Percentiles rank a stretch among this genome's conserved stretches.
Conservation (phyloP, 2,797 vertebrate species). For the Ibycter americanus region DNA sequence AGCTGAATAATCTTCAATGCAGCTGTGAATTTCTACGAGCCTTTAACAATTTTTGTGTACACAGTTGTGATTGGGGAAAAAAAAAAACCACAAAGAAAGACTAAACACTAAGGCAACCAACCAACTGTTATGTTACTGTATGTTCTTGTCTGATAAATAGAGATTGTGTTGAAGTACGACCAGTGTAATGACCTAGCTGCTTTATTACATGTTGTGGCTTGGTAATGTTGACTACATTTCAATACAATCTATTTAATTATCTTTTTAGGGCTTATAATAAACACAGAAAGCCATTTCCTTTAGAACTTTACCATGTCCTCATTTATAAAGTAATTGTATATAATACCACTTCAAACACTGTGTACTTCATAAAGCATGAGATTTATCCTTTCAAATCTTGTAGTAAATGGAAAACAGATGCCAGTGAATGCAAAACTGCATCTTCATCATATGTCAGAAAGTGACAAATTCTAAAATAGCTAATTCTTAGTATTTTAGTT, state of each 20-base stretch:
- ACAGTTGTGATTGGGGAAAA: background rate
- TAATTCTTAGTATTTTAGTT: background rate
- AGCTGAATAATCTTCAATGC: background rate
- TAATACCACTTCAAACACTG: background rate
- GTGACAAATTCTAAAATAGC: background rate
- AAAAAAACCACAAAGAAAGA: rapidly evolving
- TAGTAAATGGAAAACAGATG: background rate
- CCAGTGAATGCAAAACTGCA: background rate
- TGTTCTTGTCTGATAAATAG: background rate
- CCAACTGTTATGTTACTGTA: background rate
- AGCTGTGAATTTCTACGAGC: background rate
- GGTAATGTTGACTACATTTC: background rate
- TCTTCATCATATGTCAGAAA: background rate
- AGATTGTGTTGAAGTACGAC: background rate
- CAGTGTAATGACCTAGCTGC: background rate
- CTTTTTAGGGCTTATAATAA: background rate
- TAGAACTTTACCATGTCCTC: background rate
- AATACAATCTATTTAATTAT: background rate
- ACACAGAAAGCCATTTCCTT: background rate
- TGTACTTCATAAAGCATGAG: background rate
- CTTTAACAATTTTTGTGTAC: background rate
- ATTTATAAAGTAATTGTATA: background rate
- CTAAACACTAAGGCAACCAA: background rate
- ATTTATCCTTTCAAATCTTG: background rate
- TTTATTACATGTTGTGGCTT: background rate